Evolutionary conservation across 2,888 invertebrate genomes (phyloP).

Genomic region (Formica aserva): DNA sequence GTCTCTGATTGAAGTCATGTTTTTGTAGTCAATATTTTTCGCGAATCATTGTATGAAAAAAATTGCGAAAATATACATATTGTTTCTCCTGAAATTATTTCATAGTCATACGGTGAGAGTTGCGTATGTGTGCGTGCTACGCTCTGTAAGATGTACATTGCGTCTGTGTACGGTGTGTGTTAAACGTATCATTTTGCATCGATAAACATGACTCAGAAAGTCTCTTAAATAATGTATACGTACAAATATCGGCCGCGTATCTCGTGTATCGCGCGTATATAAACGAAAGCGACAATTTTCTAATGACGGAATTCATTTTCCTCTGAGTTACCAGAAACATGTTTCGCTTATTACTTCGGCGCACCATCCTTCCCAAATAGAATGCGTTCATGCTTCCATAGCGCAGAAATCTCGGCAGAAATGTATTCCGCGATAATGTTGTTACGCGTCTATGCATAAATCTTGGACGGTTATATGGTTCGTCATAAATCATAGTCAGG

Average conservation of each 20-base stretch:
- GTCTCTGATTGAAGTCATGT: constrained; percentile 48
- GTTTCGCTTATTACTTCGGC: constrained; percentile 28
- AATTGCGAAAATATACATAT: not conserved
- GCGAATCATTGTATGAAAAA: not conserved
- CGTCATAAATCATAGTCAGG: constrained; percentile 36
- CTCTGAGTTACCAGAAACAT: not conserved
- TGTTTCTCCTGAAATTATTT: constrained; percentile 16
- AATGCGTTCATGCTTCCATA: constrained; percentile 48
- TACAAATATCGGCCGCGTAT: not conserved
- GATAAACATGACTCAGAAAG: not conserved
- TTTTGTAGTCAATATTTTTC: constrained; percentile 27
- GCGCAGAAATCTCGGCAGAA: constrained; percentile 6
- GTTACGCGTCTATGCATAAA: constrained; percentile 58
- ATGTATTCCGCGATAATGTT: constrained; percentile 63
- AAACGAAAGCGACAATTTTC: constrained; percentile 28
- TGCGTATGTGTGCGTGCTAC: not conserved
- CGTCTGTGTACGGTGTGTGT: not conserved
- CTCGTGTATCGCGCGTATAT: not conserved
- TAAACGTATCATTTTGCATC: not conserved
- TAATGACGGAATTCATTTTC: constrained; percentile 10
- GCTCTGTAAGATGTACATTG: not conserved
- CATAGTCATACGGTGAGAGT: too few species aligned
- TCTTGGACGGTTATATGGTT: constrained; percentile 35
- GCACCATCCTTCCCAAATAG: not conserved
- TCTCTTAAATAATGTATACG: not conserved